A percentile compares a stretch with the other conserved stretches of the same genome.
Evolutionary conservation across 2,888 invertebrate species (phyloP).

Genomic region (Galerucella nymphaeae): DNA sequence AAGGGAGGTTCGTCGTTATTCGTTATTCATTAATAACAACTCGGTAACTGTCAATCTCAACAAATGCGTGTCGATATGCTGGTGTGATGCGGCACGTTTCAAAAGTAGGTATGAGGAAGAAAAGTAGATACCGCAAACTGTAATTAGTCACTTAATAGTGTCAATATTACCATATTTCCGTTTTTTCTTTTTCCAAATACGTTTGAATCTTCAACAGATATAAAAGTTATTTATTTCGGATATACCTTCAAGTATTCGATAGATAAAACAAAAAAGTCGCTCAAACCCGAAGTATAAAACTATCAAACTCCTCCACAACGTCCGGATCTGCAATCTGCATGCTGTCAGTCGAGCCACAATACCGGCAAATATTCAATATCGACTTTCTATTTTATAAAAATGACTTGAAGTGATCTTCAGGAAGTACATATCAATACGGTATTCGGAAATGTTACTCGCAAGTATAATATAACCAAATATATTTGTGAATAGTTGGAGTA

Average conservation of each 20-base stretch:
- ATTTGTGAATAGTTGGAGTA: constrained; percentile 26
- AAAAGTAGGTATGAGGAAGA: too few species aligned
- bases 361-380: constrained; percentile 29
- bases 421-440: constrained; percentile 25
- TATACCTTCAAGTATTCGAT: neutral
- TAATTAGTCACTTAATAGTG: too few species aligned
- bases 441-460: constrained; percentile 26
- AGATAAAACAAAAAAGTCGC: neutral
- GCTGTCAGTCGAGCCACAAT: constrained; percentile 15
- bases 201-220: too few species aligned
- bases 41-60: constrained; percentile 14
- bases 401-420: constrained; percentile 22
- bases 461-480: constrained; percentile 22
- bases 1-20: constrained; percentile 15
- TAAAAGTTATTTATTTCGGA: too few species aligned
- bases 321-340: constrained; percentile 3
- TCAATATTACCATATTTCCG: too few species aligned
- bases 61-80: neutral
- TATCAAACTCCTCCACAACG: neutral
- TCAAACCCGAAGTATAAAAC: neutral
- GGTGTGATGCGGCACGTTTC: too few species aligned
- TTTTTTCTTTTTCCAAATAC: too few species aligned
- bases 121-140: too few species aligned
- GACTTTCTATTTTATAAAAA: constrained; percentile 19
- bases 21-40: constrained; percentile 18